These are phyloP conservation scores for Drosophila paranaensis DNA, from an alignment of 2,888 invertebrate species.

Conservation along the genomic window DNA sequence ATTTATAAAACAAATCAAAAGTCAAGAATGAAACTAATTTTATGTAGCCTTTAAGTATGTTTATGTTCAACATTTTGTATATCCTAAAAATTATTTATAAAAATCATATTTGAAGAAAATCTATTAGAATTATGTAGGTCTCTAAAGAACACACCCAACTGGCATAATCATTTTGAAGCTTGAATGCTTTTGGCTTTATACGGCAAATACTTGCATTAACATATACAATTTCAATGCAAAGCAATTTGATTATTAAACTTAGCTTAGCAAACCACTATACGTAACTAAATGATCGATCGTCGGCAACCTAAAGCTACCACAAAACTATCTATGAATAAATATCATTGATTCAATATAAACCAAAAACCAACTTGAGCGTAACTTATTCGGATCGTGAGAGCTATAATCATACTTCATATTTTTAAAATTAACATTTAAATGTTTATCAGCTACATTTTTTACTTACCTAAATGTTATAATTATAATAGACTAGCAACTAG, in stretches of 20 bases:
- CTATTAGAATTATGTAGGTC: slow-evolving; percentile 16
- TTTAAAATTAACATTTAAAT: slow-evolving; percentile 1
- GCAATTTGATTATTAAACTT: slow-evolving; percentile 62
- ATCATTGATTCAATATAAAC: slow-evolving; percentile 17
- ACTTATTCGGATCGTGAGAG: slow-evolving; percentile 41
- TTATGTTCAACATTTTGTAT: slow-evolving; percentile 64
- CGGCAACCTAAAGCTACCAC: slow-evolving; percentile 17
- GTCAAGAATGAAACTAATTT: slow-evolving; percentile 44
- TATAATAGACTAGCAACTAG: slow-evolving; percentile 26
- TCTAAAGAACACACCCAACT: slow-evolving; percentile 21
- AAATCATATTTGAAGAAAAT: slow-evolving; percentile 29
- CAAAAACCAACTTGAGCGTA: slow-evolving; percentile 38
- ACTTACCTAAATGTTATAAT: slow-evolving; percentile 32
- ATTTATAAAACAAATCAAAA: slow-evolving; percentile 52
- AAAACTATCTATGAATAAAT: slow-evolving; percentile 1
- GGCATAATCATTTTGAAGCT: slow-evolving; percentile 70
- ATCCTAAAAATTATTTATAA: slow-evolving; percentile 61
- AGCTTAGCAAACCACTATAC: slow-evolving; percentile 49
- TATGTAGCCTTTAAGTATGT: slow-evolving; percentile 52
- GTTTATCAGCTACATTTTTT: slow-evolving; percentile 42
- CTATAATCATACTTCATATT: slow-evolving; percentile 26
- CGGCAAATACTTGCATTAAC: slow-evolving; percentile 35
- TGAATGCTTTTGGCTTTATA: slow-evolving; percentile 65
- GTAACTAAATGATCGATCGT: slow-evolving; percentile 58
- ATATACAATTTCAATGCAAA: slow-evolving; percentile 44